Evolutionary conservation across 2,888 invertebrate genomes (phyloP).

Genomic region (Acanthosepion pharaonis): DNA sequence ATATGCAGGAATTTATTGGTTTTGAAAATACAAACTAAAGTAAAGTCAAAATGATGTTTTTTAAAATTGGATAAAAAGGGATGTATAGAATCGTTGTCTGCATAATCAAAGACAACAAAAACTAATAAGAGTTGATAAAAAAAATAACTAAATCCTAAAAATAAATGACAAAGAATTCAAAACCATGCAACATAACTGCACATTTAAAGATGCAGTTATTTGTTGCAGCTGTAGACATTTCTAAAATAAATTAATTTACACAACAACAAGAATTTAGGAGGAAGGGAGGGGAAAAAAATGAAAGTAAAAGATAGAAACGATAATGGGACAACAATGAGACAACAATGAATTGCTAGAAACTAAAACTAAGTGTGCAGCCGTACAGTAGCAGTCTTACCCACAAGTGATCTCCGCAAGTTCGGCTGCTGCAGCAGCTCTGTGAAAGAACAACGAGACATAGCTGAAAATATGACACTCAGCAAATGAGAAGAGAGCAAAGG

Average conservation of each 20-base stretch:
- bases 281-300: background rate
- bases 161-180: background rate
- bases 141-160: background rate
- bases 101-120: background rate
- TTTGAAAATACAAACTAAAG: too few relatives aligned
- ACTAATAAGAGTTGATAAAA: background rate
- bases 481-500: background rate
- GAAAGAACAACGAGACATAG: slow-evolving; percentile 45
- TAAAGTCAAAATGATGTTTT: background rate
- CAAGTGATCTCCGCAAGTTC: slow-evolving; percentile 45
- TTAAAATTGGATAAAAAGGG: background rate
- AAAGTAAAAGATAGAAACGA: background rate
- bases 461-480: background rate
- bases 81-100: background rate
- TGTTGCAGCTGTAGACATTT: background rate
- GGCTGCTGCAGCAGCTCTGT: slow-evolving; percentile 46
- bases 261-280: background rate
- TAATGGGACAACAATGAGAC: background rate
- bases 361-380: slow-evolving; percentile 41
- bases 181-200: background rate
- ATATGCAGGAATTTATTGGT: too few relatives aligned
- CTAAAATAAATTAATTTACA: background rate
- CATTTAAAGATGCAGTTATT: background rate
- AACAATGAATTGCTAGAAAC: slow-evolving; percentile 35
- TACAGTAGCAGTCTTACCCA: slow-evolving; percentile 46